Evolutionary conservation across 1,140 invertebrate genomes (phyloP).

Genomic region (Daktulosphaira vitifoliae): DNA sequence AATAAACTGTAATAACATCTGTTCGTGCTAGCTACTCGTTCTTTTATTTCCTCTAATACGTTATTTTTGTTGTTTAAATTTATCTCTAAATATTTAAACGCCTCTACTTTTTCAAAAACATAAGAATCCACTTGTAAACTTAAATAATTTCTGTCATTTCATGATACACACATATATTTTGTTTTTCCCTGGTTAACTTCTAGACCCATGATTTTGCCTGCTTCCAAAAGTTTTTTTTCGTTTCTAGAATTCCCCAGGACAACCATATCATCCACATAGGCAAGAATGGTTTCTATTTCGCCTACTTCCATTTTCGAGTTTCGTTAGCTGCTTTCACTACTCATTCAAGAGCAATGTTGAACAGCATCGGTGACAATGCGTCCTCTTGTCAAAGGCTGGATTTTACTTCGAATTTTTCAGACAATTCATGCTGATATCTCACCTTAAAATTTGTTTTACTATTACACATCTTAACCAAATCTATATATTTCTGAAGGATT

Average conservation of each 20-base stretch:
- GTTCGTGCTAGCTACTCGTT: not conserved
- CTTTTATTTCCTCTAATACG: constrained; percentile 1
- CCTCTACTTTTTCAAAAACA: constrained; percentile 26
- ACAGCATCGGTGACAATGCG: not conserved
- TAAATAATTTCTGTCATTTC: not conserved
- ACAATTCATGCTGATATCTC: not conserved
- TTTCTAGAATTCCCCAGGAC: constrained; percentile 10
- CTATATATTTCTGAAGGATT: not conserved
- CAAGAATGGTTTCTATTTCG: constrained; percentile 8
- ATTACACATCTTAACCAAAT: constrained; percentile 6
- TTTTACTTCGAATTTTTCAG: constrained; percentile 7
- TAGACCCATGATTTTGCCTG: constrained; percentile 3
- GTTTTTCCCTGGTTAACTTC: constrained; percentile 17
- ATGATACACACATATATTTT: constrained; percentile 26
- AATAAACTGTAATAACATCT: constrained; percentile 2
- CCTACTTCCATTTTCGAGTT: not conserved
- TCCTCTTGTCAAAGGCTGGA: not conserved
- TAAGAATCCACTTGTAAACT: constrained; percentile 13
- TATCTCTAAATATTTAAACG: constrained; percentile 28
- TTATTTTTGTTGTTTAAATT: constrained; percentile 20
- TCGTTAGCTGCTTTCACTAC: not conserved
- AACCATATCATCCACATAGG: constrained; percentile 19
- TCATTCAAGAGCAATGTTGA: not conserved
- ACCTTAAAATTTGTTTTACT: constrained; percentile 4
- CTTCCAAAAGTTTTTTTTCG: constrained; percentile 14